Evolutionary conservation across 2,113 vertebrate genomes (phyloP).

Genomic region (Labeo catla): DNA sequence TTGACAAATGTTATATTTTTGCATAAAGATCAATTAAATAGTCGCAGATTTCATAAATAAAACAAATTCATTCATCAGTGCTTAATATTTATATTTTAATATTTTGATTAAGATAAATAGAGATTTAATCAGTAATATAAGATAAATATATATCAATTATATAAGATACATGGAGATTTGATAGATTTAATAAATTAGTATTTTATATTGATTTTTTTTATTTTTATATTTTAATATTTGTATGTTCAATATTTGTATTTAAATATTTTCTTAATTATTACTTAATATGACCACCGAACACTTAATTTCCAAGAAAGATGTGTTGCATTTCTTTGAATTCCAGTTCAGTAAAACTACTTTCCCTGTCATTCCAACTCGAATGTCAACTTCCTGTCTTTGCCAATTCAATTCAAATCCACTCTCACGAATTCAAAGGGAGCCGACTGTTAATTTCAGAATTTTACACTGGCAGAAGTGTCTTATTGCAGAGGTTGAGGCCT

Average conservation of each 20-base stretch:
- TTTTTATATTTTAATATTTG: too few relatives aligned
- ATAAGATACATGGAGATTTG: too few relatives aligned
- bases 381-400: not conserved
- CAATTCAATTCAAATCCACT: not conserved
- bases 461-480: constrained; percentile 17
- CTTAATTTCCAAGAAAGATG: not conserved
- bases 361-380: not conserved
- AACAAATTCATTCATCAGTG: too few relatives aligned
- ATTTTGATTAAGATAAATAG: not conserved
- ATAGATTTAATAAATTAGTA: too few relatives aligned
- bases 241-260: too few relatives aligned
- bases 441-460: not conserved
- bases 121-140: too few relatives aligned
- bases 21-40: not conserved
- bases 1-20: too few relatives aligned
- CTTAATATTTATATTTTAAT: not conserved
- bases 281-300: not conserved
- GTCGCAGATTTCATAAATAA: not conserved
- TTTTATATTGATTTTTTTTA: too few relatives aligned
- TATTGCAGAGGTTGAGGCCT: constrained; percentile 23
- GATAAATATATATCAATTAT: too few relatives aligned
- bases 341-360: not conserved
- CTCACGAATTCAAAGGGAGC: not conserved
- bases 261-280: too few relatives aligned
- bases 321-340: not conserved